These are phyloP conservation scores for Sapajus apella DNA, from an alignment of 2,113 vertebrate genomes.

Conservation along the genomic window DNA sequence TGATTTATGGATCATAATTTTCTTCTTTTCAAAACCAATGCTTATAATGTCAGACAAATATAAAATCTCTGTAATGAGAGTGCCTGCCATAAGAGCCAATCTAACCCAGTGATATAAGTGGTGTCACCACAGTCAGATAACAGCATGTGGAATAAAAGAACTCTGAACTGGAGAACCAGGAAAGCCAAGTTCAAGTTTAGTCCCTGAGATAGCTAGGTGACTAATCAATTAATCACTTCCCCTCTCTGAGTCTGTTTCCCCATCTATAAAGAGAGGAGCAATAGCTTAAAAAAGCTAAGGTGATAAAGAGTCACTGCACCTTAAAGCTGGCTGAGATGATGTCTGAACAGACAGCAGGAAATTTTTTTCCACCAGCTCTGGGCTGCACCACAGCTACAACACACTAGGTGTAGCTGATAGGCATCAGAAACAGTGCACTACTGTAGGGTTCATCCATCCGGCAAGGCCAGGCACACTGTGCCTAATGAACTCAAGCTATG, in stretches of 20 bases:
- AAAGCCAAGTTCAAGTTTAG: slow-evolving; percentile 32
- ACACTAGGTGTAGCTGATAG: background rate
- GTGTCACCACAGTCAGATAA: background rate
- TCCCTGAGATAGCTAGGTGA: background rate
- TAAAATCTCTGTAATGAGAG: background rate
- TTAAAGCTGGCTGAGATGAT: background rate
- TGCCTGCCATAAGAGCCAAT: background rate
- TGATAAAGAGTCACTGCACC: background rate
- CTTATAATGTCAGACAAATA: background rate
- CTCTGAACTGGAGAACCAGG: background rate
- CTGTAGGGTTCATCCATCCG: background rate
- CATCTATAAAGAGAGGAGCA: background rate
- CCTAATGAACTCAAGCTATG: slow-evolving; percentile 14
- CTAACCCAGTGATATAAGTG: background rate
- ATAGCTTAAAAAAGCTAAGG: slow-evolving; percentile 24
- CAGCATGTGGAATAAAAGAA: background rate
- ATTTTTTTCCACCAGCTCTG: background rate
- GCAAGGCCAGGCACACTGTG: background rate
- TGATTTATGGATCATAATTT: slow-evolving; percentile 3
- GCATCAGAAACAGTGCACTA: background rate
- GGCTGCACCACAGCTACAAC: background rate
- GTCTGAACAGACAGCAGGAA: background rate
- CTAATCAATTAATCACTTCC: background rate
- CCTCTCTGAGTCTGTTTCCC: background rate
- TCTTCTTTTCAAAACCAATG: background rate